Conservation (phyloP, 2,113 vertebrate species). For the Porphyrio hochstetteri region DNA sequence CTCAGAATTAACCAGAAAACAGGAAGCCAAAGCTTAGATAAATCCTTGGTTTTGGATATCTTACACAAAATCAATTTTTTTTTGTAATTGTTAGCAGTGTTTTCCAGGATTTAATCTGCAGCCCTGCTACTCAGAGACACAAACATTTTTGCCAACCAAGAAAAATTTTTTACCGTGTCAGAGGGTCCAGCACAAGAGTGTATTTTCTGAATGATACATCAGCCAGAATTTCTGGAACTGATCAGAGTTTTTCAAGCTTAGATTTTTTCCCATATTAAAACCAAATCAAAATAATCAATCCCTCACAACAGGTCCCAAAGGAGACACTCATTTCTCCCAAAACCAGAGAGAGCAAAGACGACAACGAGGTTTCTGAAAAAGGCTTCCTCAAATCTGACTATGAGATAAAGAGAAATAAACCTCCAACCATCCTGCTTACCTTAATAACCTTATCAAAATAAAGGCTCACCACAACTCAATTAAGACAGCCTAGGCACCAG, state of each 20-base stretch:
- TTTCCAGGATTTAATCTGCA: background rate
- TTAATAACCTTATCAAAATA: background rate
- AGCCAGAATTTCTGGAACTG: background rate
- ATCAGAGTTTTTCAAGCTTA: background rate
- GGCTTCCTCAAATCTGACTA: background rate
- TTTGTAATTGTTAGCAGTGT: background rate
- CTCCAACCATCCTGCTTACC: background rate
- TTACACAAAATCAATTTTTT: background rate
- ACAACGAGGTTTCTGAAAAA: background rate
- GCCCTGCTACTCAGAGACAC: background rate
- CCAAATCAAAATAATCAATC: background rate
- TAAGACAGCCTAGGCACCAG: background rate
- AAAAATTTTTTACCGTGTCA: background rate
- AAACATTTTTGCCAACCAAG: background rate
- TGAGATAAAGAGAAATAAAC: background rate
- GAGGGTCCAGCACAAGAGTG: background rate
- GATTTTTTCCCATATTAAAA: background rate
- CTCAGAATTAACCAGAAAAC: background rate
- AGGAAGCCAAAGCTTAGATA: background rate
- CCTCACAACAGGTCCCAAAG: background rate
- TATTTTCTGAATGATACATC: background rate
- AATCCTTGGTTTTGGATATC: background rate
- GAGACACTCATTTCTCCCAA: rapidly evolving
- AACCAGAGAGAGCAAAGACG: background rate
- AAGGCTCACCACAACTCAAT: background rate